Percentiles rank a stretch among this genome's conserved stretches.
Conservation (phyloP, 2,113 vertebrate genomes). For the Reinhardtius hippoglossoides region DNA sequence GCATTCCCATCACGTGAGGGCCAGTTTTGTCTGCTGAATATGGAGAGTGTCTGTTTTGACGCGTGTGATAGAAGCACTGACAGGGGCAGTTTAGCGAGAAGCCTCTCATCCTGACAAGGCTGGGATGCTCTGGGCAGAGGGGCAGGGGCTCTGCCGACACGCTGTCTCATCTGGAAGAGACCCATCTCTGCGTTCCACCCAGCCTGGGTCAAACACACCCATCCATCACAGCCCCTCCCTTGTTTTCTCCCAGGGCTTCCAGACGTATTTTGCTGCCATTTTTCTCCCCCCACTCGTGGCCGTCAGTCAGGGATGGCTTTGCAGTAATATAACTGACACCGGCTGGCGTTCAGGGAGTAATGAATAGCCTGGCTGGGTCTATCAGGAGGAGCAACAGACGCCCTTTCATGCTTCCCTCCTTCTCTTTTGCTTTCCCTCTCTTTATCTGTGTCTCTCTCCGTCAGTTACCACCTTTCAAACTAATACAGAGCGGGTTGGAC, state of each 20-base stretch:
- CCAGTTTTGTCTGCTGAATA: slow-evolving; percentile 73
- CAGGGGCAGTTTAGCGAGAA: slow-evolving; percentile 68
- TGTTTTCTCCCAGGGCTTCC: slow-evolving; percentile 56
- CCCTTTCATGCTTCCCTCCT: slow-evolving; percentile 40
- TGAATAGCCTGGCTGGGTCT: slow-evolving; percentile 73
- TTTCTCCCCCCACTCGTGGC: slow-evolving; percentile 70
- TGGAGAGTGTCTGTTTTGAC: slow-evolving; percentile 74
- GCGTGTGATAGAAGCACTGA: slow-evolving; percentile 71
- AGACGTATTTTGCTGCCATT: slow-evolving; percentile 73
- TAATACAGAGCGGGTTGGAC: no score
- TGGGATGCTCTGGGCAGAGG: slow-evolving; percentile 66
- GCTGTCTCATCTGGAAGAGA: slow-evolving; percentile 72
- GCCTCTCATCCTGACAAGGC: slow-evolving; percentile 75
- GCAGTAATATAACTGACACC: slow-evolving; percentile 79
- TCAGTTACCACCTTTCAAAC: slow-evolving; percentile 36
- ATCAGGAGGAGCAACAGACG: slow-evolving; percentile 62
- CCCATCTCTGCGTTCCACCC: slow-evolving; percentile 72
- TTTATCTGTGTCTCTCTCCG: not conserved
- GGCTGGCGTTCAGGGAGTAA: slow-evolving; percentile 71
- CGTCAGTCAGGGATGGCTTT: slow-evolving; percentile 75
- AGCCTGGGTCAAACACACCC: slow-evolving; percentile 82
- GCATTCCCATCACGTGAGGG: slow-evolving; percentile 66
- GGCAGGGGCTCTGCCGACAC: slow-evolving; percentile 60
- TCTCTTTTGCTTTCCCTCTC: not conserved
- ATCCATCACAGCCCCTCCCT: slow-evolving; percentile 81